Evolutionary conservation across 2,888 invertebrate species (phyloP).

Genomic region (Drosophila colorata): DNA sequence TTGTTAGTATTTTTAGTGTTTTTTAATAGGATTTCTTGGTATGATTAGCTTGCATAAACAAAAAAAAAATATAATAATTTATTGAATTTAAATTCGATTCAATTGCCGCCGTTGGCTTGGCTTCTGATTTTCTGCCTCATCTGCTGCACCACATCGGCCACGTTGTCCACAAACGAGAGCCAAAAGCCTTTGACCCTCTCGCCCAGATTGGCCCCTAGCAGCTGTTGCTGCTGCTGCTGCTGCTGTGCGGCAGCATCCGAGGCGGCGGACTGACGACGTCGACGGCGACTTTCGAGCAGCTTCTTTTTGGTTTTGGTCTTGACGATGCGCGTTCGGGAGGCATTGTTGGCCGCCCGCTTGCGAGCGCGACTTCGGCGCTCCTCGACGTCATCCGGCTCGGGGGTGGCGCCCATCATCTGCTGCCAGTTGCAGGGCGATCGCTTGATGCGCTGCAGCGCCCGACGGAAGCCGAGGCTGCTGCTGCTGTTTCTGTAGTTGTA

Average conservation of each 20-base stretch:
- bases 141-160: constrained; percentile 55
- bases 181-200: constrained; percentile 58
- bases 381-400: constrained; percentile 54
- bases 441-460: constrained; percentile 49
- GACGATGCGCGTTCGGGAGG: constrained; percentile 43
- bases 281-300: constrained; percentile 37
- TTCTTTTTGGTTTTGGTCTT: constrained; percentile 47
- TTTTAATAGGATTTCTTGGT: neutral
- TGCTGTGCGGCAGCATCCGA: no score
- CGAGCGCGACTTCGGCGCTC: constrained; percentile 50
- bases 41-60: neutral
- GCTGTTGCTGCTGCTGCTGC: constrained; percentile 9
- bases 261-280: constrained; percentile 55
- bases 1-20: no score
- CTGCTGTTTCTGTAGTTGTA: neutral
- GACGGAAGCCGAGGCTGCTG: neutral
- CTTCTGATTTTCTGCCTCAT: constrained; percentile 53
- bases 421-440: constrained; percentile 70
- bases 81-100: neutral
- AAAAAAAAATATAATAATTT: constrained; percentile 8
- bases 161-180: constrained; percentile 54
- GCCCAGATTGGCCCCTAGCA: constrained; percentile 27
- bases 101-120: constrained; percentile 15
- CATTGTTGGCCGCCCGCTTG: constrained; percentile 51
- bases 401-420: constrained; percentile 35